phyloP scores from a whole-genome alignment of 2,113 vertebrate genomes.

The Ovis canadensis region DNA sequence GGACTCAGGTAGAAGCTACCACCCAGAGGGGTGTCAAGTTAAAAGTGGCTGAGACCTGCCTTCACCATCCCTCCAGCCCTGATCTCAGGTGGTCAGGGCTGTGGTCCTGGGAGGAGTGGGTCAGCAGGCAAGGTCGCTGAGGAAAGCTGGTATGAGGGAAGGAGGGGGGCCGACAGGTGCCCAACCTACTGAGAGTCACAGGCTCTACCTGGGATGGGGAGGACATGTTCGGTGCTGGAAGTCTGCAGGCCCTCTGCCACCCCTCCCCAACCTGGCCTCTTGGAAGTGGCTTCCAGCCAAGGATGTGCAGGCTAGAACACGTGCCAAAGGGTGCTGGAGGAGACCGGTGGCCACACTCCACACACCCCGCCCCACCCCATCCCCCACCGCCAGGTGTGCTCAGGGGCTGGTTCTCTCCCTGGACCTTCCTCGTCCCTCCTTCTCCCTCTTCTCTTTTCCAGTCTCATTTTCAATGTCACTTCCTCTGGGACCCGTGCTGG shows the following conservation, averaged over 20 bases:
- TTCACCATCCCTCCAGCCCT: not conserved
- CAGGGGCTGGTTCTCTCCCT: not conserved
- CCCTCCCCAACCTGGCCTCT: not conserved
- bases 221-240: not conserved
- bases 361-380: not conserved
- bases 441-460: not conserved
- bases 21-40: not conserved
- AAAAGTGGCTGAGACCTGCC: not conserved
- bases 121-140: not conserved
- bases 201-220: not conserved
- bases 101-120: not conserved
- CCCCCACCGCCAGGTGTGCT: not conserved
- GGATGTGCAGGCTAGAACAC: not conserved
- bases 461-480: not conserved
- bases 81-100: not conserved
- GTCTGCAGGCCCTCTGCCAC: not conserved
- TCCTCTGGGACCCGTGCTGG: not conserved
- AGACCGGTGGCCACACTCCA: not conserved
- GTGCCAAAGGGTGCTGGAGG: not conserved
- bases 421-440: not conserved
- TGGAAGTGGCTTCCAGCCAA: not conserved
- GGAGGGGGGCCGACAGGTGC: not conserved
- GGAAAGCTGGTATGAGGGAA: not conserved
- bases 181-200: not conserved
- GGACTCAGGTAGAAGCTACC: not conserved